Conservation (phyloP, 2,888 invertebrate species). For the Erebia epiphron region DNA sequence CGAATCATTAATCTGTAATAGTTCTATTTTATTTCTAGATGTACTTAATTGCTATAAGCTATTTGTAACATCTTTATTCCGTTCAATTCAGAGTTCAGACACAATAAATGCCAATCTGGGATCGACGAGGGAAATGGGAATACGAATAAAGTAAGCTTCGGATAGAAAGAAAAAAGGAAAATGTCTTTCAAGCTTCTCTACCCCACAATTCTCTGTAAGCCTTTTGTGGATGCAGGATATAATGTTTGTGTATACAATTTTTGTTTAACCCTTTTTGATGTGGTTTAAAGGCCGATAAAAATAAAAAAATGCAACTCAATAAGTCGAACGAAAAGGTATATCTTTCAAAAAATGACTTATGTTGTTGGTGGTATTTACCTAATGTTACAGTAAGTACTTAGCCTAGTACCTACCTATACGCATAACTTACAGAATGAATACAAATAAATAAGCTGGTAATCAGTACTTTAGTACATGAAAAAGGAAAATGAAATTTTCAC, state of each 20-base stretch:
- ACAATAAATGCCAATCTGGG: conserved; percentile 25
- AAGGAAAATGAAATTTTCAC: no score
- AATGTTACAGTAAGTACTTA: no score
- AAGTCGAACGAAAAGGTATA: neutral
- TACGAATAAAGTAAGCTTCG: conserved; percentile 17
- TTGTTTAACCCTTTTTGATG: conserved; percentile 4
- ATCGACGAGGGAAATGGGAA: conserved; percentile 23
- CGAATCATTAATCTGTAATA: neutral
- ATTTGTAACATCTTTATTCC: conserved; percentile 16
- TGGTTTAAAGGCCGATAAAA: neutral
- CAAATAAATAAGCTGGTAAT: no score
- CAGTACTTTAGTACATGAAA: no score
- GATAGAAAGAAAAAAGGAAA: conserved; percentile 19
- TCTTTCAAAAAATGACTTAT: neutral
- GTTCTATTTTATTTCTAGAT: neutral
- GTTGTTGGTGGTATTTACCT: no score
- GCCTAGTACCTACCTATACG: no score
- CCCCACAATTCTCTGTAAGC: conserved; percentile 18
- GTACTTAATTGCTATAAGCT: neutral
- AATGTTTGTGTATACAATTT: neutral
- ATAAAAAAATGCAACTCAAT: neutral
- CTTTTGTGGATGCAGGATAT: conserved; percentile 15
- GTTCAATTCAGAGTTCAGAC: conserved; percentile 15
- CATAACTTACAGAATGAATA: no score
- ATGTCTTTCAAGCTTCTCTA: conserved; percentile 20